Evolutionary conservation across 2,888 invertebrate species (phyloP), one percentile per base, ranked within the genome.

Genomic region (Papilio elwesi): DNA sequence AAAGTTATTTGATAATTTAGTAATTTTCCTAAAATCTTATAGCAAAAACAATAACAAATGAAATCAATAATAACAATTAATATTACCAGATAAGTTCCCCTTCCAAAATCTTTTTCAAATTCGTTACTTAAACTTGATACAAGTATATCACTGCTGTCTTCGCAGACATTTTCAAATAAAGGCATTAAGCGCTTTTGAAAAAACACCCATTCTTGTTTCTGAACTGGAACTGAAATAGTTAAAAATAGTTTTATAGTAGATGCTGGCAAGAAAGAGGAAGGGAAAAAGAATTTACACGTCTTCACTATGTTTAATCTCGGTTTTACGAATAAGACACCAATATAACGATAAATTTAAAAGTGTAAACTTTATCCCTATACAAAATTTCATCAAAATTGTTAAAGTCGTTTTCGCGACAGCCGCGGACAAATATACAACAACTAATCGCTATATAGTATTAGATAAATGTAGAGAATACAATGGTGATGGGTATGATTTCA

Each of bases 131-230:
- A 77, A 74, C 80, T 81, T 0, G 83, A 67, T 10, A 90, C 79
- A 10, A 78, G 76, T 2, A 87, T 81, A 74, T 90, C 79, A 1
- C 73, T 81, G 72, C 91, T 92, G 43, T 80, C 81, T 81, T 92
- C 92, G 73, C 92, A 92, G 10, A 93, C 87, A 78, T 93, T 90
- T 75, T 93, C 91, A 71, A 93, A 92, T 69, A 93, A 78, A 1
- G 90, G 88, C 13, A 90, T 80, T 64, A 93, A 76, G 36, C 87
- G 70, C 75, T 90, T 91, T 76, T 93, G 92, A 36, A 88, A 77
- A 62, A 88, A 86, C 5, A 90, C 80, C 90, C 90, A 90, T 82
- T 85, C 88, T 57, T 64, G 64, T 51, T 69, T 57, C 16, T 86
- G 80, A 74, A 79, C 91, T 91, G 80, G 70, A 83, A 63, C 77